These are phyloP conservation scores for Hydroisotoma schaefferi DNA, from an alignment of 2,888 invertebrate genomes.

Conservation along the genomic window DNA sequence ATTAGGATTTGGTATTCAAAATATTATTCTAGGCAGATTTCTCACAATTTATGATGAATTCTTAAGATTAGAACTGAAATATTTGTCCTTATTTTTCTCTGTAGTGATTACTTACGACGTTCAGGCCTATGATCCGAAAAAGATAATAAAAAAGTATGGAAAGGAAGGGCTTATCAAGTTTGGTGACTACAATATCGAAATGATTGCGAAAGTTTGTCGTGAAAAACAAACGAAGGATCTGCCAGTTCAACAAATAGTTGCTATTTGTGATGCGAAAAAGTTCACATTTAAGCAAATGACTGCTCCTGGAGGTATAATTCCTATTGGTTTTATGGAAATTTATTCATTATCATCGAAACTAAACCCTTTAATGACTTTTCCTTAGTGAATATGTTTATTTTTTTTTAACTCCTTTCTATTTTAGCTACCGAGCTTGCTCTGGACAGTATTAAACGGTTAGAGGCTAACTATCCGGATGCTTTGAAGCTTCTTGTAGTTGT, in stretches of 20 bases:
- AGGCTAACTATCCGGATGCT: slow-evolving; percentile 41
- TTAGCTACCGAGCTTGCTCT: slow-evolving; percentile 44
- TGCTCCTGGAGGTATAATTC: slow-evolving; percentile 43
- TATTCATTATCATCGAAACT: not conserved
- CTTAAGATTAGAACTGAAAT: no score
- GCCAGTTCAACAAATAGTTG: slow-evolving; percentile 43
- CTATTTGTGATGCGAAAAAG: slow-evolving; percentile 45
- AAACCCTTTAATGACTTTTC: not conserved
- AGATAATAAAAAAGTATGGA: slow-evolving; percentile 45
- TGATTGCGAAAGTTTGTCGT: slow-evolving; percentile 35
- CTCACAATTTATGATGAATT: no score
- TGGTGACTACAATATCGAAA: slow-evolving; percentile 42
- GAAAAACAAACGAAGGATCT: slow-evolving; percentile 33
- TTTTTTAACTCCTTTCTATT: not conserved
- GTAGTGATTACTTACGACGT: slow-evolving; percentile 31
- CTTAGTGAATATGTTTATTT: not conserved
- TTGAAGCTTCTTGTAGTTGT: slow-evolving; percentile 42
- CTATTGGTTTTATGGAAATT: no score
- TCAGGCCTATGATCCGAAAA: slow-evolving; percentile 43
- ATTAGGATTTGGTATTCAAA: no score
- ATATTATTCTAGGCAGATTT: no score
- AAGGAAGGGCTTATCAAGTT: slow-evolving; percentile 34
- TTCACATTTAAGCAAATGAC: slow-evolving; percentile 47
- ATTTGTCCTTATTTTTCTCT: not conserved
- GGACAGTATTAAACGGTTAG: slow-evolving; percentile 39